These are phyloP conservation scores for Pseudobourletiella spinata DNA, from an alignment of 1,140 invertebrate genomes.

Conservation along the genomic window DNA sequence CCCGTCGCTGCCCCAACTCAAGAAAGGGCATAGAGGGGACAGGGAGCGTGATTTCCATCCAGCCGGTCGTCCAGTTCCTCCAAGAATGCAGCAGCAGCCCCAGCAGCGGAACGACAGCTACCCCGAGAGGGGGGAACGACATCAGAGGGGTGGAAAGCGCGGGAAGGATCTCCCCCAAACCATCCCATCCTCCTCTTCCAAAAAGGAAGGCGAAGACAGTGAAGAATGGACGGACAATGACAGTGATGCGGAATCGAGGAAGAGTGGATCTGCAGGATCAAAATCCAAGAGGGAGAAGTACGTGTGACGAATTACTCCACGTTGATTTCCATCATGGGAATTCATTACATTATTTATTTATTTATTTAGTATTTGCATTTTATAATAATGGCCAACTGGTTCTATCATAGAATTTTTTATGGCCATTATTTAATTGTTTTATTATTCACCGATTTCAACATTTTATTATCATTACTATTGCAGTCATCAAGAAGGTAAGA, in stretches of 20 bases:
- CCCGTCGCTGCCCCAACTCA: constrained; percentile 3
- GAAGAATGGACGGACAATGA: constrained; percentile 19
- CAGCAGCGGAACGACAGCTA: constrained; percentile 1
- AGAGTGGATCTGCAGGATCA: not conserved
- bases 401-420: too few species aligned
- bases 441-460: too few species aligned
- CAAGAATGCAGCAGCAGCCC: constrained; percentile 22
- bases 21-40: constrained; percentile 12
- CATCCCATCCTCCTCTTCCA: not conserved
- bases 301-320: not conserved
- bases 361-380: constrained; percentile 4
- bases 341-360: not conserved
- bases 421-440: too few species aligned
- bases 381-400: too few species aligned
- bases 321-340: not conserved
- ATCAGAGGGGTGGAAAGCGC: constrained; percentile 4
- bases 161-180: not conserved
- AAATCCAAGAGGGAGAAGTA: constrained; percentile 12
- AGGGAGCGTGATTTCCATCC: constrained; percentile 25
- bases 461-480: too few species aligned
- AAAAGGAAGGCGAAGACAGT: constrained; percentile 9
- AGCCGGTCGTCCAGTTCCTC: constrained; percentile 25
- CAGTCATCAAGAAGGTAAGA: not conserved
- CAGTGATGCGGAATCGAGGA: constrained; percentile 11
- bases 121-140: not conserved